Conservation (phyloP, 2,888 invertebrate genomes). For the Drosophila recens region DNA sequence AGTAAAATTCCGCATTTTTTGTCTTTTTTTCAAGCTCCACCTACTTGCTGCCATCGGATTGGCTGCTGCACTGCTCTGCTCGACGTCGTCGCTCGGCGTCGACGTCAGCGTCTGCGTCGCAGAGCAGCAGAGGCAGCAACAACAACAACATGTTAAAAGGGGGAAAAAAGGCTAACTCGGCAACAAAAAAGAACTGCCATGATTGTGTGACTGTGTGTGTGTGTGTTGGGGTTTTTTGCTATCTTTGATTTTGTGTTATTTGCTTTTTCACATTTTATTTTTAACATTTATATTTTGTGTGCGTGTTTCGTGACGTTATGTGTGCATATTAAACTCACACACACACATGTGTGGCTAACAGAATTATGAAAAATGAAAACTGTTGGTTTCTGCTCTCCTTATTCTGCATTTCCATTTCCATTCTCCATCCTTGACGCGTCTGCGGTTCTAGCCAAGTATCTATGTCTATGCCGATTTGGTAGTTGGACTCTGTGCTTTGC, state of each 20-base stretch:
- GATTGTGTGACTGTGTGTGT: slow-evolving; percentile 24
- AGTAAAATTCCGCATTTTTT: slow-evolving; percentile 73
- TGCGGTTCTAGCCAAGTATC: slow-evolving; percentile 55
- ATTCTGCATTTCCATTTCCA: slow-evolving; percentile 30
- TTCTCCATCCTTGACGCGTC: slow-evolving; percentile 58
- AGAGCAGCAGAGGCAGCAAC: slow-evolving; percentile 35
- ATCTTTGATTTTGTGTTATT: slow-evolving; percentile 76
- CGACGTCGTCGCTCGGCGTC: slow-evolving; percentile 23
- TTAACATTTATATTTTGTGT: slow-evolving; percentile 79
- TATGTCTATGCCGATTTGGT: slow-evolving; percentile 47
- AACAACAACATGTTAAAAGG: slow-evolving; percentile 64
- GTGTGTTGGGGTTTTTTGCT: slow-evolving; percentile 48
- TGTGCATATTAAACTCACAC: slow-evolving; percentile 43
- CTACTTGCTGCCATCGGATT: slow-evolving; percentile 83
- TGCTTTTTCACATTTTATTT: slow-evolving; percentile 82
- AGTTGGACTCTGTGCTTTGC: slow-evolving; percentile 29
- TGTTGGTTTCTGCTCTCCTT: slow-evolving; percentile 25
- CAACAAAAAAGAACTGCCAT: slow-evolving; percentile 63
- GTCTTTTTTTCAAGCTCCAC: slow-evolving; percentile 84
- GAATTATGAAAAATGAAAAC: slow-evolving; percentile 77
- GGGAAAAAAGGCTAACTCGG: slow-evolving; percentile 80
- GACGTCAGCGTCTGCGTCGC: slow-evolving; percentile 34
- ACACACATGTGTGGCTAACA: slow-evolving; percentile 51
- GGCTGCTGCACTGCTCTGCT: slow-evolving; percentile 70
- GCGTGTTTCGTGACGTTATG: slow-evolving; percentile 56